phyloP scores from a whole-genome alignment of 2,797 vertebrate genomes.

The Chaenodraco wilsoni region DNA sequence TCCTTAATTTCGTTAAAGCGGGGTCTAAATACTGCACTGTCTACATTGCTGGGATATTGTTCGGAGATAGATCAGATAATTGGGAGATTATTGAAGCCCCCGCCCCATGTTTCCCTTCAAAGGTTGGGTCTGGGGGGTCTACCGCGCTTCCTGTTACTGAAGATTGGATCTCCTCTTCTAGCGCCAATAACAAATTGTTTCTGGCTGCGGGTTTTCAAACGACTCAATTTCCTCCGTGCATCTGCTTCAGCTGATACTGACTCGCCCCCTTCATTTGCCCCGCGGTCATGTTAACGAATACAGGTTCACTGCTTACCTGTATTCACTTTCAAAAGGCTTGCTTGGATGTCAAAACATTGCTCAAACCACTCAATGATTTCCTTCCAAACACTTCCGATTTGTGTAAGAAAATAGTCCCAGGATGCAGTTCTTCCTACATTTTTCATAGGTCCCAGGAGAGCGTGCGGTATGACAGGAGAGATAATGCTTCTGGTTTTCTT shows the following conservation, averaged over 20 bases:
- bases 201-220: constrained; percentile 52
- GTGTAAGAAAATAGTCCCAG: constrained; percentile 7
- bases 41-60: constrained; percentile 25
- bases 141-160: constrained; percentile 55
- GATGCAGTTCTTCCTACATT: constrained; percentile 11
- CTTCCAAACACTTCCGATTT: background rate
- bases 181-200: constrained; percentile 47
- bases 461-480: constrained; percentile 15
- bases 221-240: constrained; percentile 47
- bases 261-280: constrained; percentile 9
- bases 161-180: constrained; percentile 52
- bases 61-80: constrained; percentile 43
- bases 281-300: background rate
- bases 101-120: constrained; percentile 15
- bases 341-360: background rate
- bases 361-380: constrained; percentile 20
- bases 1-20: constrained; percentile 55
- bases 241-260: constrained; percentile 47
- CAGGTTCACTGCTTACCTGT: constrained; percentile 33
- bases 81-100: constrained; percentile 39
- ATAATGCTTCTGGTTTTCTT: constrained; percentile 27
- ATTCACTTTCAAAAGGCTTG: constrained; percentile 2
- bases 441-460: constrained; percentile 19
- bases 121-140: constrained; percentile 39
- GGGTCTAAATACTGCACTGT: constrained; percentile 18